Percentiles rank a stretch among this genome's conserved stretches.
These are phyloP conservation scores for Brenthis hecate DNA, from an alignment of 2,888 invertebrate species.

Conservation along the genomic window DNA sequence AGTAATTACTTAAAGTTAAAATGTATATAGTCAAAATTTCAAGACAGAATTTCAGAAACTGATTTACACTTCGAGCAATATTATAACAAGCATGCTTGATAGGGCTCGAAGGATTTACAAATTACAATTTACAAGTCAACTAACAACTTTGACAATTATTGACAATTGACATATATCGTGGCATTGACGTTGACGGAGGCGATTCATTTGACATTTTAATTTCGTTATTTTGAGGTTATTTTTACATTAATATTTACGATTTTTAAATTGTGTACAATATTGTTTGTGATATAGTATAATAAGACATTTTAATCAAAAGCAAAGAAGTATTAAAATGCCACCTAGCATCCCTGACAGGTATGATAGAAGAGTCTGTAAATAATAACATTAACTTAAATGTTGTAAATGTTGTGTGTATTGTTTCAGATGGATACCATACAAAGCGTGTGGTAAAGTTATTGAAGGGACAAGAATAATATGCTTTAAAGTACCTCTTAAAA, in stretches of 20 bases:
- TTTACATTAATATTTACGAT: conserved; percentile 10
- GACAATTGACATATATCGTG: not conserved
- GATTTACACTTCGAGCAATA: no score
- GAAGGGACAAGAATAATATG: conserved; percentile 87
- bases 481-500: conserved; percentile 87
- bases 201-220: not conserved
- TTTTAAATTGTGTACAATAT: not conserved
- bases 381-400: not conserved
- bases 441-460: conserved; percentile 84
- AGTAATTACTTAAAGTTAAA: not conserved
- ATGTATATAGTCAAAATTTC: not conserved
- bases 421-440: conserved; percentile 85
- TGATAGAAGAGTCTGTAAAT: conserved; percentile 1
- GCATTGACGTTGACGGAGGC: not conserved
- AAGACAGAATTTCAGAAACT: not conserved
- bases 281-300: not conserved
- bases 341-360: conserved; percentile 66
- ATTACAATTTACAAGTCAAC: no score
- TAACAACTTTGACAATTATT: not conserved
- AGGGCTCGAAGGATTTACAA: no score
- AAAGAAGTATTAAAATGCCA: conserved; percentile 28
- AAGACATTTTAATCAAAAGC: not conserved
- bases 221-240: not conserved
- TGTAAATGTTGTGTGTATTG: conserved; percentile 40
- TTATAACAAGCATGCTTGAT: no score